Conservation (phyloP, 2,797 vertebrate genomes). For the Neomorphus geoffroyi region DNA sequence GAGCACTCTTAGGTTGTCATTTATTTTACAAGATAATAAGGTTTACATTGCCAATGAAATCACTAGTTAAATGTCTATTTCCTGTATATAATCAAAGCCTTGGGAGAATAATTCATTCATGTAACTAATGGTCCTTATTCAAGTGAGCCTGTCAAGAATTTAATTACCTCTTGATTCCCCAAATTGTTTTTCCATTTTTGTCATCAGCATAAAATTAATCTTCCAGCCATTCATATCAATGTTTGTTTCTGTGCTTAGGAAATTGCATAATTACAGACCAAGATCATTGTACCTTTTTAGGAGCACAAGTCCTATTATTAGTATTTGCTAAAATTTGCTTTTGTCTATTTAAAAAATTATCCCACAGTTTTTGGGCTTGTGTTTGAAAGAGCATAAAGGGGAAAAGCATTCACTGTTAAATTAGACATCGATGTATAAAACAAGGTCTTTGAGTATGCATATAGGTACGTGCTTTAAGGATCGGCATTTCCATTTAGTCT, state of each 20-base stretch:
- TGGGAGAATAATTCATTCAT: neutral
- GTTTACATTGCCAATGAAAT: constrained; percentile 11
- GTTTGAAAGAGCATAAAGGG: neutral
- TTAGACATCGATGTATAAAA: neutral
- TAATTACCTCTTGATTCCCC: constrained; percentile 56
- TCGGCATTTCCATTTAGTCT: neutral
- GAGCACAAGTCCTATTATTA: neutral
- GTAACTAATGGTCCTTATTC: constrained; percentile 26
- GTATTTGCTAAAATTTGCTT: neutral
- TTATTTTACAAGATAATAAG: neutral
- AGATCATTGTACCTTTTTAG: neutral
- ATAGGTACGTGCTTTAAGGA: neutral
- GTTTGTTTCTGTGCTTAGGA: constrained; percentile 16
- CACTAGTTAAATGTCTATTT: constrained; percentile 43
- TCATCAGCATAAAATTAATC: constrained; percentile 17
- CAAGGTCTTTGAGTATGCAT: neutral
- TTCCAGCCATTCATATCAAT: neutral
- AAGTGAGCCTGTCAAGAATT: constrained; percentile 47
- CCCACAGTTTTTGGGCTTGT: neutral
- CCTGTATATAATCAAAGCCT: neutral
- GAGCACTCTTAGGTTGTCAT: neutral
- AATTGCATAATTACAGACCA: neutral
- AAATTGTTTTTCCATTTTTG: constrained; percentile 44
- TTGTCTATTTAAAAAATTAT: neutral
- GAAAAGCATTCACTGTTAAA: neutral